These are phyloP conservation scores for Anastrepha ludens DNA, from an alignment of 1,140 invertebrate genomes.

Conservation along the genomic window DNA sequence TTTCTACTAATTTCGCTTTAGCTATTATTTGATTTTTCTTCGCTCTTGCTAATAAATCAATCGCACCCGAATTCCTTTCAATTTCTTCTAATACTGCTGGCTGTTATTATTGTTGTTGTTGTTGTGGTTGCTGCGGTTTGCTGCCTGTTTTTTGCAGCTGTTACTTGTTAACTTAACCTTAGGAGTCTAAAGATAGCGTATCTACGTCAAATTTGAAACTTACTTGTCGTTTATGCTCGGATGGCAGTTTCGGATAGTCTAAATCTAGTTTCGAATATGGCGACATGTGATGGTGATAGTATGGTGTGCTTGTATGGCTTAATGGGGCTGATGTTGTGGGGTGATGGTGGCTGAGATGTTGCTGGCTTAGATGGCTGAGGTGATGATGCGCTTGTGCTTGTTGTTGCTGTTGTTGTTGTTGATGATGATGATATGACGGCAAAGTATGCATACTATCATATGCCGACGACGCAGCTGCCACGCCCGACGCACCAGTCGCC, in stretches of 20 bases:
- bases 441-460: conserved; percentile 61
- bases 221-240: conserved; percentile 75
- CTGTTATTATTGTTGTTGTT: neutral
- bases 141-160: conserved; percentile 26
- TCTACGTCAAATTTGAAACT: conserved; percentile 75
- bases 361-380: conserved; percentile 33
- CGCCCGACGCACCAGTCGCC: conserved; percentile 50
- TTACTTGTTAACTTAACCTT: conserved; percentile 58
- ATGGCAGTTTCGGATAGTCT: conserved; percentile 74
- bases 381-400: conserved; percentile 39
- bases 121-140: neutral
- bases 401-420: conserved; percentile 59
- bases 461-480: conserved; percentile 50
- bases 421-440: conserved; percentile 61
- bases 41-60: neutral
- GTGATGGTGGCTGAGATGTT: conserved; percentile 52
- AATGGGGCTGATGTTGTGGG: conserved; percentile 60
- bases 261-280: conserved; percentile 75
- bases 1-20: neutral
- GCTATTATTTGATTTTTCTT: neutral
- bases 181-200: conserved; percentile 74
- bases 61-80: neutral
- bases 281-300: conserved; percentile 66
- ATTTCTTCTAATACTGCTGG: neutral
- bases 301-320: conserved; percentile 59